Conservation (phyloP, 2,113 vertebrate species). For the Spizaetus ornatus region DNA sequence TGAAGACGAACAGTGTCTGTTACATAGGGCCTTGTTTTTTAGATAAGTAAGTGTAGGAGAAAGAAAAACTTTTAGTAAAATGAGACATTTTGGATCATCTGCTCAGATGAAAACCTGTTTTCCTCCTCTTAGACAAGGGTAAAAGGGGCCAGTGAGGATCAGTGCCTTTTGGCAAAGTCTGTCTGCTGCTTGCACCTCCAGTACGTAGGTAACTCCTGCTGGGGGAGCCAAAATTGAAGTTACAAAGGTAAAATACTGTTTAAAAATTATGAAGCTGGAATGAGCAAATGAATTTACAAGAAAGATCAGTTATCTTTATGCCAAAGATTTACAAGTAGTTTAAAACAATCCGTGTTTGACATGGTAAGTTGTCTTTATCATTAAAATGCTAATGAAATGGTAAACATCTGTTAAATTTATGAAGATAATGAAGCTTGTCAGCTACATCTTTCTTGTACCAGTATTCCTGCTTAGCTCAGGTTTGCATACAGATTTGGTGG, state of each 20-base stretch:
- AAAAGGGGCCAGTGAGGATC: neutral
- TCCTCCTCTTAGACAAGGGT: neutral
- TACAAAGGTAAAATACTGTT: neutral
- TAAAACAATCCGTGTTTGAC: constrained; percentile 59
- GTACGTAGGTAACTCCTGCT: neutral
- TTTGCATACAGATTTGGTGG: constrained; percentile 63
- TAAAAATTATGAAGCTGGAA: neutral
- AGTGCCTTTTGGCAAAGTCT: neutral
- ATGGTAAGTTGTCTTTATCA: constrained; percentile 45
- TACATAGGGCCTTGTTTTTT: neutral
- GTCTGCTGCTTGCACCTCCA: neutral
- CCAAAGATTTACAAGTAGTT: constrained; percentile 48
- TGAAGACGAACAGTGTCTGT: neutral
- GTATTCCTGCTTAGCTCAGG: constrained; percentile 5
- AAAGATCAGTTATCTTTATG: constrained; percentile 49
- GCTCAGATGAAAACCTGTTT: neutral
- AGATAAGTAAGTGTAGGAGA: neutral
- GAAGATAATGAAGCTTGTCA: constrained; percentile 59
- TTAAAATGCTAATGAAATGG: constrained; percentile 73
- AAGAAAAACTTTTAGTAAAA: neutral
- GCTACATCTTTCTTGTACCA: neutral
- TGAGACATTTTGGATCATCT: neutral
- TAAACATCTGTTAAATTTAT: constrained; percentile 70
- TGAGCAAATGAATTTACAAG: constrained; percentile 9
- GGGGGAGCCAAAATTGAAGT: neutral